Evolutionary conservation across 2,113 vertebrate genomes (phyloP).

Genomic region (Erythrocercus mccallii): DNA sequence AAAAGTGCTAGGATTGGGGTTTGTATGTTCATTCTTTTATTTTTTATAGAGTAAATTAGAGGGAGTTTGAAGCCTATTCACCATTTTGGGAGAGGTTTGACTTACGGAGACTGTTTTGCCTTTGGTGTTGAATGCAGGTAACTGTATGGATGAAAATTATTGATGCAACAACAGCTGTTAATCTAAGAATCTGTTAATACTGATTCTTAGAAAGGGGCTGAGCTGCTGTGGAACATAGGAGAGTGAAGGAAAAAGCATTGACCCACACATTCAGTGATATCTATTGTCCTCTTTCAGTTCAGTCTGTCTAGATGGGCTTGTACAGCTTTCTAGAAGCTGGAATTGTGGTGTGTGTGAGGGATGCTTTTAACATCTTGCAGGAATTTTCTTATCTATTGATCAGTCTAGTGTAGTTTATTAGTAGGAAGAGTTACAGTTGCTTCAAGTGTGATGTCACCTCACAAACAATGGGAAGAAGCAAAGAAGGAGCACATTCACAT

Average conservation of each 20-base stretch:
- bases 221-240: not conserved
- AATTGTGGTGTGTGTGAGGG: not conserved
- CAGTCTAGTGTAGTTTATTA: not conserved
- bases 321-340: not conserved
- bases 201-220: not conserved
- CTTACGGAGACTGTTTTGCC: not conserved
- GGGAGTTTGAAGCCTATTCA: not conserved
- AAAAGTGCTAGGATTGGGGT: not conserved
- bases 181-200: not conserved
- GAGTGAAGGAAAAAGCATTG: not conserved
- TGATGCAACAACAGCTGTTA: not conserved
- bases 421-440: not conserved
- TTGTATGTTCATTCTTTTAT: not conserved
- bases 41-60: not conserved
- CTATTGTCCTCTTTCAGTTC: not conserved
- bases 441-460: not conserved
- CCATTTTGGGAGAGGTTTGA: not conserved
- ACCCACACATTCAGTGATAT: rapidly evolving
- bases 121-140: not conserved
- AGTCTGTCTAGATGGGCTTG: not conserved
- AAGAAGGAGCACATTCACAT: not conserved
- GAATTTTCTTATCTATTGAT: not conserved
- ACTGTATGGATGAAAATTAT: not conserved
- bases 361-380: not conserved
- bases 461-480: not conserved